Percentiles rank a stretch among this genome's conserved stretches.
Evolutionary conservation across 1,140 invertebrate genomes (phyloP).

Genomic region (Colletes latitarsis): DNA sequence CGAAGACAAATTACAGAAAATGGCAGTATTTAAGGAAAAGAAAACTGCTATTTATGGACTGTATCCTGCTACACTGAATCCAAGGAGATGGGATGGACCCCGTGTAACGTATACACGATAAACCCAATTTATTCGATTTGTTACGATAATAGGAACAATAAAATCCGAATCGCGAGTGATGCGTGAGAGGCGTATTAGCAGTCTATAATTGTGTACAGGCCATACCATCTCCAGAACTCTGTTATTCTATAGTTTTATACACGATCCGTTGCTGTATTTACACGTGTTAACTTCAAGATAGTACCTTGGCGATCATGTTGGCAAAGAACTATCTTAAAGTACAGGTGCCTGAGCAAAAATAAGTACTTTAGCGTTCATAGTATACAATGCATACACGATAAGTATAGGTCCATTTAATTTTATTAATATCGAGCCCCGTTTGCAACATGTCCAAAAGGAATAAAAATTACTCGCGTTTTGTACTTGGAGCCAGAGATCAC

Average conservation of each 20-base stretch:
- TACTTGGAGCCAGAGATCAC: constrained; percentile 48
- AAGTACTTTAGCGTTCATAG: constrained; percentile 69
- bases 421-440: constrained; percentile 68
- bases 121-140: constrained; percentile 26
- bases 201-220: constrained; percentile 42
- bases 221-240: constrained; percentile 62
- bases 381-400: constrained; percentile 65
- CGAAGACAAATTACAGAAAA: constrained; percentile 50
- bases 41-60: constrained; percentile 55
- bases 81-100: constrained; percentile 63
- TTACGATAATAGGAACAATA: constrained; percentile 21
- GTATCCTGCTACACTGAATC: constrained; percentile 60
- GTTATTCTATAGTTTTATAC: constrained; percentile 66
- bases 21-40: constrained; percentile 30
- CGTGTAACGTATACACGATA: constrained; percentile 38
- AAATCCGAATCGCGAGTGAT: constrained; percentile 16
- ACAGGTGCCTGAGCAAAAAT: constrained; percentile 66
- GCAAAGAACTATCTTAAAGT: constrained; percentile 66
- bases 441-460: constrained; percentile 51
- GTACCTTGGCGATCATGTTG: constrained; percentile 63
- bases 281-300: constrained; percentile 70
- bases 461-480: constrained; percentile 54
- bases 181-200: constrained; percentile 20
- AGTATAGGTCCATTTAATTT: constrained; percentile 69
- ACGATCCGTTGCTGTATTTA: constrained; percentile 63